Evolutionary conservation across 2,888 invertebrate species (phyloP), one percentile per base, ranked within the genome.

Genomic region (Mythimna loreyi): DNA sequence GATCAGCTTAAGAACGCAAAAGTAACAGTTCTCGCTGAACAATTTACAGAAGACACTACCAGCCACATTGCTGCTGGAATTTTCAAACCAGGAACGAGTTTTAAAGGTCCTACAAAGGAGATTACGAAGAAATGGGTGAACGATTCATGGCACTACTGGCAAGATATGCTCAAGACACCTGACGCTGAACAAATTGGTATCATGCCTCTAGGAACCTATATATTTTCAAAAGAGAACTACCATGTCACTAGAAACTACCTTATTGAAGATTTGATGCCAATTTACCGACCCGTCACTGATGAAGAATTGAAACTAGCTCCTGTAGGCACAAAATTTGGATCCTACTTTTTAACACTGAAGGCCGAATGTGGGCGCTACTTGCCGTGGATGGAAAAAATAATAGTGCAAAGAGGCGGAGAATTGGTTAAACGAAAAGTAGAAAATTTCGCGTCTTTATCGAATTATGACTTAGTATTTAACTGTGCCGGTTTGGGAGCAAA

Each of bases 61-160:
- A 99, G 99, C 90, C 96, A 97, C 90, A 98, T 98, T 0, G 99
- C 99, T 0, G 99, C 99, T 0, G 99, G 99, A 3, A 96, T 99
- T 43, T 99, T 99, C 89, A 95, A 98, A 59, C 98, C 99, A 0
- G 97, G 98, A 11, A 96, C 97, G 0, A 97, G 97, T 79, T 98
- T 98, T 86, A 96, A 93, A 83, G 98, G 98, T 3, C 97, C 98
- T 1, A 97, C 96, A 0, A 96, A 96, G 70, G 96, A 97, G 80
- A 96, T 97, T 40, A 98, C 98, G 7, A 96, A 97, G 97, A 96
- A 97, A 93, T 98, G 98, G 98, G 97, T 98, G 61, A 92, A 92
- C n/a, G 97, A 98, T 88, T 97, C 99, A 0, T 98, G 97, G 93
- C 86, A 97, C 72, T 98, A 97, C 90, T 99, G 98, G 96, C 96